Conservation (phyloP, 2,888 invertebrate genomes). For the Coenonympha glycerion region DNA sequence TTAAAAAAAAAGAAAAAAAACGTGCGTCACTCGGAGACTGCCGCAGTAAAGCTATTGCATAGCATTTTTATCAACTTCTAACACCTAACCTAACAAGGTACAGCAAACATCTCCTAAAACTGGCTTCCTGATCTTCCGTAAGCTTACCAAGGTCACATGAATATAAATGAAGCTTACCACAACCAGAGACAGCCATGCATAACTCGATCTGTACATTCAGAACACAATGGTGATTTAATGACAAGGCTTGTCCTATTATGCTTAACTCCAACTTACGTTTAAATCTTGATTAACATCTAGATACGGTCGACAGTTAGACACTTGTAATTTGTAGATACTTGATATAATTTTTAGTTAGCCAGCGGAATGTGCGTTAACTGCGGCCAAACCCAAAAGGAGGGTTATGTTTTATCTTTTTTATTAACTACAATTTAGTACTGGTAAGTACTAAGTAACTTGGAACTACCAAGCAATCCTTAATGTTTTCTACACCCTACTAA, state of each 20-base stretch:
- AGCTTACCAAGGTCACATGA: slow-evolving; percentile 13
- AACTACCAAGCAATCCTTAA: no score
- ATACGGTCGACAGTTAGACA: background rate
- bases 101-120: slow-evolving; percentile 10
- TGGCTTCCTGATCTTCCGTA: slow-evolving; percentile 7
- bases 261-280: background rate
- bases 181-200: slow-evolving; percentile 5
- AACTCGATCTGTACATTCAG: background rate
- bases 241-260: slow-evolving; percentile 2
- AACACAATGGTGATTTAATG: slow-evolving; percentile 4
- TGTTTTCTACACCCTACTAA: no score
- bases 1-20: no score
- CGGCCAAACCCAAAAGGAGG: no score
- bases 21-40: no score
- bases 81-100: no score
- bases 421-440: no score
- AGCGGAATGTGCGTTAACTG: background rate
- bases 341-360: background rate
- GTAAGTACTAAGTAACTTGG: no score
- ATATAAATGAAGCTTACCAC: slow-evolving; percentile 2
- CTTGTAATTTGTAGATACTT: background rate
- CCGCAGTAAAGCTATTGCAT: no score
- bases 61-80: no score
- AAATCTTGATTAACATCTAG: slow-evolving; percentile 4
- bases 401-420: no score